A percentile compares a stretch with the other conserved stretches of the same genome.
These are phyloP conservation scores for Lampris megalopsis DNA, from an alignment of 2,113 vertebrate species.

Conservation along the genomic window DNA sequence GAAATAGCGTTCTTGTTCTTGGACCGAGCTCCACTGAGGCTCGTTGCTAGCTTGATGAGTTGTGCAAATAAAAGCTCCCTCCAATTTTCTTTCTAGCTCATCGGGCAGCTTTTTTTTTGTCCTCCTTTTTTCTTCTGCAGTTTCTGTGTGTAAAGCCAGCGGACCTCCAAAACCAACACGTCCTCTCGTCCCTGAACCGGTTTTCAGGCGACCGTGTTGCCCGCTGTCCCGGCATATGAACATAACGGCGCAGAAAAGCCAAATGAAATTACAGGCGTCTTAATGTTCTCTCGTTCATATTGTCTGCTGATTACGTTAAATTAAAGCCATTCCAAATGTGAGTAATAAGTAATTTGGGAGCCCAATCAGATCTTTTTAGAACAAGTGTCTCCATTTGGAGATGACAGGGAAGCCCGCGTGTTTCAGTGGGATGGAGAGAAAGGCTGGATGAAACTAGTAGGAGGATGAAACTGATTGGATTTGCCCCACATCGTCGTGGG, in stretches of 20 bases:
- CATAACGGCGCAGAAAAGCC: conserved; percentile 40
- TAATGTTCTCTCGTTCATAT: conserved; percentile 45
- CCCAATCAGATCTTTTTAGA: conserved; percentile 38
- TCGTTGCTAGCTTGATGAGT: conserved; percentile 48
- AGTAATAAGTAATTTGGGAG: conserved; percentile 34
- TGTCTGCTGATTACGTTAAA: conserved; percentile 55
- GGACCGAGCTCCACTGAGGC: conserved; percentile 52
- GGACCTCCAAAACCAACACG: conserved; percentile 22
- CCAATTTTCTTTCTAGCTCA: conserved; percentile 65
- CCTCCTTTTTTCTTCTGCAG: background rate
- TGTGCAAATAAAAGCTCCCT: conserved; percentile 73
- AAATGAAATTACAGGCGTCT: conserved; percentile 60
- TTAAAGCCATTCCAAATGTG: conserved; percentile 44
- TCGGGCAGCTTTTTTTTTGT: conserved; percentile 51
- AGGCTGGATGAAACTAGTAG: conserved; percentile 28
- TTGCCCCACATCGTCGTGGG: conserved; percentile 19
- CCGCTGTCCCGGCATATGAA: conserved; percentile 35
- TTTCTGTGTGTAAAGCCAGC: conserved; percentile 43
- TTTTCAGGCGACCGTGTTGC: conserved; percentile 42
- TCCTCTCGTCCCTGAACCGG: conserved; percentile 44
- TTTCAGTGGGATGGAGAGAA: conserved; percentile 25
- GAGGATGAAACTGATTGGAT: conserved; percentile 57
- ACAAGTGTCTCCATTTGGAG: conserved; percentile 40
- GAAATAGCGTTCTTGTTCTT: conserved; percentile 70
- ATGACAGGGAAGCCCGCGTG: conserved; percentile 20